Evolutionary conservation across 2,113 vertebrate genomes (phyloP), one percentile per base, ranked within the genome.

Genomic region (Melanerpes aurifrons): DNA sequence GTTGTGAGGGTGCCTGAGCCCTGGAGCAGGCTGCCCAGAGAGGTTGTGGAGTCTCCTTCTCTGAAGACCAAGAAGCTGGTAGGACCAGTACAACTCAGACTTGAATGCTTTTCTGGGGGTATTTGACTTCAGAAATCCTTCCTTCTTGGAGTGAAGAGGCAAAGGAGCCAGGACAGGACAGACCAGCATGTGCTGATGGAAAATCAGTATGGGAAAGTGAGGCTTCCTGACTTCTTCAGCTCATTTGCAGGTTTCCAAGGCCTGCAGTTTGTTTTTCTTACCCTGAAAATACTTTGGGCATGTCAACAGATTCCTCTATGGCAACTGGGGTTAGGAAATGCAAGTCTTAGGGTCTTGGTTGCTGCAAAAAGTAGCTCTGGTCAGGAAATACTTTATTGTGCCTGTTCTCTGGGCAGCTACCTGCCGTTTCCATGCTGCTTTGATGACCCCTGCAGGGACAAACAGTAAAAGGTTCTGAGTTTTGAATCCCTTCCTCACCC

Each of bases 381-480:
- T 28, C 26, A 61, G 82, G 59, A 82, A 86, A 66, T 22, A 54
- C 10, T 20, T 28, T 2, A 3, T 19, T 29, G 43, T 28, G 17
- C 20, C n/a, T 53, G 17, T 59, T 87, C 61, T 67, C 43, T 26
- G 29, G 12, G 50, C 74, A 82, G 17, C 16, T 22, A 73, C 59
- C 73, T 72, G 66, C 0, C 0, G 32, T 54, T 86, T 86, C 54
- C 54, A 19, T 0, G 70, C 31, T 83, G 76, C 79, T 93, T 92
- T 68, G 80, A 94, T 83, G 96, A 95, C 96, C 93, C 88, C 96
- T 96, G 86, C 88, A 96, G 94, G 92, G 76, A 86, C 48, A 88
- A 92, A 58, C 35, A 69, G 88, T 31, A 68, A 88, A 50, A 7
- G 7, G 9, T 37, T 21, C 47, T 2, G 71, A 76, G 53, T 17